phyloP scores from a whole-genome alignment of 2,888 invertebrate species.

The Parthenolecanium corni region DNA sequence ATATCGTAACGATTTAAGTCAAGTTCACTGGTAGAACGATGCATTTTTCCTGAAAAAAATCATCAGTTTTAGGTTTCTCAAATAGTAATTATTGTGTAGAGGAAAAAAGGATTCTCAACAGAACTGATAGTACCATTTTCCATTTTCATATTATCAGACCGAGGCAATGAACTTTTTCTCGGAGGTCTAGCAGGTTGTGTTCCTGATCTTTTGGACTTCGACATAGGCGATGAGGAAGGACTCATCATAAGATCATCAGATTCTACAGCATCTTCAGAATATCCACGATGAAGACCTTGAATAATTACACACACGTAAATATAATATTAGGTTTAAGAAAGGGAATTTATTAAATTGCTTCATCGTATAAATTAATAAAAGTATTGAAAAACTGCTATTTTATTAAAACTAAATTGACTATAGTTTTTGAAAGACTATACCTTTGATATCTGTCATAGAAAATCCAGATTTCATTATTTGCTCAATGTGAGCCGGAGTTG shows the following conservation, averaged over 20 bases:
- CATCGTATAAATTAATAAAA: background rate
- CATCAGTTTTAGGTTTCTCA: conserved; percentile 27
- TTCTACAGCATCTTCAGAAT: conserved; percentile 67
- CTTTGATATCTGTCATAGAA: conserved; percentile 87
- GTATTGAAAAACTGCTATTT: no score
- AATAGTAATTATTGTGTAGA: background rate
- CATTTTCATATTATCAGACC: conserved; percentile 38
- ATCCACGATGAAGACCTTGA: conserved; percentile 67
- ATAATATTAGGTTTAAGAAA: background rate
- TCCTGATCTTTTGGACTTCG: conserved; percentile 34
- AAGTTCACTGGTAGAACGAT: conserved; percentile 61
- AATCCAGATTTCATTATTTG: conserved; percentile 83
- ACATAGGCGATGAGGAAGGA: conserved; percentile 36
- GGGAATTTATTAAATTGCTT: background rate
- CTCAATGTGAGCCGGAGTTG: conserved; percentile 68
- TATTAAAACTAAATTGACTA: no score
- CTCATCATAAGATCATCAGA: conserved; percentile 50
- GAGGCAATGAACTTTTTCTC: conserved; percentile 60
- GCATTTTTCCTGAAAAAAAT: conserved; percentile 43
- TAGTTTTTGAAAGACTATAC: no score
- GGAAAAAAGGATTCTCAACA: no score
- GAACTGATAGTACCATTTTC: conserved; percentile 8
- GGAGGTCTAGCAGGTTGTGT: conserved; percentile 55
- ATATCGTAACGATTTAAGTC: conserved; percentile 57
- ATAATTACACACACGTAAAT: no score